Evolutionary conservation across 1,140 invertebrate genomes (phyloP).

Genomic region (Portunus trituberculatus): DNA sequence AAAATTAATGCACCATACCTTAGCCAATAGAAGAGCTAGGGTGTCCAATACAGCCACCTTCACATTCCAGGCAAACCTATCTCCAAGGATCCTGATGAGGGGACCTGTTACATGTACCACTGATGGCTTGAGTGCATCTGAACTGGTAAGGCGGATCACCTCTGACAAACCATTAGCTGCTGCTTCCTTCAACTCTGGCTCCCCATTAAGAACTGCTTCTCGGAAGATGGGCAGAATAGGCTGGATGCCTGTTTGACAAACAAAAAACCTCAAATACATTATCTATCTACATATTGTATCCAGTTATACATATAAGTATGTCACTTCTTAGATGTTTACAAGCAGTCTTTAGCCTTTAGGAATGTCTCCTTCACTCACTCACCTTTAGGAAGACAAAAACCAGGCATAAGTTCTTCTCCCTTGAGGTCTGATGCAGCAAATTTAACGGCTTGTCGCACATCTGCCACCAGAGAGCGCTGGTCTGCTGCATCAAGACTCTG

Average conservation of each 20-base stretch:
- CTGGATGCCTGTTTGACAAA: slow-evolving; percentile 87
- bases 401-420: slow-evolving; percentile 89
- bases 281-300: no score
- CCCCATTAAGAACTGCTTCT: slow-evolving; percentile 96
- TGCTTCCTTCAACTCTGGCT: slow-evolving; percentile 96
- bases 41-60: slow-evolving; percentile 98
- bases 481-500: slow-evolving; percentile 89
- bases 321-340: no score
- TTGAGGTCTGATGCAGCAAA: slow-evolving; percentile 94
- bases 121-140: slow-evolving; percentile 93
- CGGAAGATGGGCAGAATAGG: slow-evolving; percentile 96
- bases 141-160: slow-evolving; percentile 92
- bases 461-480: slow-evolving; percentile 90
- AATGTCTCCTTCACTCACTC: not conserved
- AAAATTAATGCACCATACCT: slow-evolving; percentile 83
- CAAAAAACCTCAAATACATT: no score
- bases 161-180: slow-evolving; percentile 96
- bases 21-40: slow-evolving; percentile 93
- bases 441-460: slow-evolving; percentile 94
- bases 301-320: no score
- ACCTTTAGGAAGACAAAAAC: slow-evolving; percentile 95
- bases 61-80: slow-evolving; percentile 94
- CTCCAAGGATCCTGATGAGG: slow-evolving; percentile 97
- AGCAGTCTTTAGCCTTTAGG: no score
- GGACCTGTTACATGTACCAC: slow-evolving; percentile 98